Base-by-base conservation (phyloP, 1,140 invertebrate species). In the Drosophila takahashii region DNA sequence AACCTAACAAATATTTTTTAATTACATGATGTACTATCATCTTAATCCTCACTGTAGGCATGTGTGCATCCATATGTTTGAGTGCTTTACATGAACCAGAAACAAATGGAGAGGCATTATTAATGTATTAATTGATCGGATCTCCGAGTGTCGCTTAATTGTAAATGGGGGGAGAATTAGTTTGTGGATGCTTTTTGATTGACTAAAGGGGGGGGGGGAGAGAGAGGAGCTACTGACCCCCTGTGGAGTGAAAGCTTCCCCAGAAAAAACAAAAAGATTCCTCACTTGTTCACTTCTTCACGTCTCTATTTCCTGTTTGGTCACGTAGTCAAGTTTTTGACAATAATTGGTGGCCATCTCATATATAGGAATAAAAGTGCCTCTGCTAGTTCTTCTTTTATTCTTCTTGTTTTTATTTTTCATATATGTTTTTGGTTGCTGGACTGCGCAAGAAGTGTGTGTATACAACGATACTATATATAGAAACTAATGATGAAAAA, bases 81-180 rank as follows among this genome's bases (percentile, higher is more conserved):
- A 69, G 39, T 69, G 47, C 34, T 50, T 72, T 59, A 44, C 67
- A 60, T 71, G 54, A 71, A 47, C 22, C 66, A 72, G 29, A 72
- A 72, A 7, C 39, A 50, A 47, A 16, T 37, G 47, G 2, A 22
- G 37, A 18, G 16, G 36, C 41, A 61, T 18, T 61, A 53, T 70
- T 75, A 79, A 66, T 84, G 51, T 48, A 75, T 83, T 84, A 79
- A 83, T 83, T 84, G 79, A 79, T 83, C 62, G 29, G 50, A 73
- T 59, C 48, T 11, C 54, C 34, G 41, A 69, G 79, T 64, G 62
- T 22, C 62, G 56, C 44, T 45, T 51, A 45, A 72, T 72, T 71
- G 53, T 60, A 18, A 45, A 42, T 51, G 52, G 26, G 45, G 45
- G 7, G 29, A 13, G 29, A 27, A 64, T 34, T 18, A 27, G 15